phyloP scores from a whole-genome alignment of 2,888 invertebrate genomes.

The Eupithecia dodoneata region DNA sequence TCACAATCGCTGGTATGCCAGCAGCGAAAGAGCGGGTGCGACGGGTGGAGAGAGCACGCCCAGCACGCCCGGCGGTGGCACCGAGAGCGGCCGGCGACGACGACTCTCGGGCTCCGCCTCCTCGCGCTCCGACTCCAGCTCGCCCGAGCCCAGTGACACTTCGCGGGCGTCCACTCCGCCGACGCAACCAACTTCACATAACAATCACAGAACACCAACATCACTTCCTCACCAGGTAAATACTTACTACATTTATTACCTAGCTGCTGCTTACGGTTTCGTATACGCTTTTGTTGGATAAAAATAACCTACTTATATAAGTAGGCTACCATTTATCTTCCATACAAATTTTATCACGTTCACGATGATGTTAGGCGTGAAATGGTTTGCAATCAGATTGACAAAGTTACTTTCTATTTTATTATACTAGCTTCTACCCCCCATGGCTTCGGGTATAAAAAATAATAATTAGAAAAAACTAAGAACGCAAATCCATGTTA shows the following conservation, averaged over 20 bases:
- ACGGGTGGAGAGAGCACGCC: conserved; percentile 62
- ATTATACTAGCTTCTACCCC: background rate
- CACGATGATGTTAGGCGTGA: background rate
- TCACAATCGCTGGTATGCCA: conserved; percentile 78
- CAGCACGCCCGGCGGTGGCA: conserved; percentile 77
- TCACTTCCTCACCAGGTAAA: conserved; percentile 62
- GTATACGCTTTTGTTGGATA: background rate
- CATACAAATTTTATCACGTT: background rate
- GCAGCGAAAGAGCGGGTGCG: conserved; percentile 58
- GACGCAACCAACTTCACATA: conserved; percentile 62
- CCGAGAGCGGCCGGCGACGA: conserved; percentile 77
- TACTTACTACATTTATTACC: background rate
- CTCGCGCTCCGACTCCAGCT: conserved; percentile 82
- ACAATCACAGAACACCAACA: conserved; percentile 65
- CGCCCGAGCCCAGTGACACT: conserved; percentile 84
- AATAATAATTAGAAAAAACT: too few species aligned
- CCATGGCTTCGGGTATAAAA: background rate
- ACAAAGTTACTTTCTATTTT: background rate
- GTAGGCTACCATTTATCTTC: background rate
- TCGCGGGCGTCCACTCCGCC: conserved; percentile 85
- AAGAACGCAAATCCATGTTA: too few species aligned
- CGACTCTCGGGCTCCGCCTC: conserved; percentile 82
- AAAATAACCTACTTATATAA: background rate
- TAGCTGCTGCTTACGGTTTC: background rate
- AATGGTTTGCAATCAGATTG: background rate